Conservation (phyloP, 2,113 vertebrate species). For the Physeter macrocephalus region DNA sequence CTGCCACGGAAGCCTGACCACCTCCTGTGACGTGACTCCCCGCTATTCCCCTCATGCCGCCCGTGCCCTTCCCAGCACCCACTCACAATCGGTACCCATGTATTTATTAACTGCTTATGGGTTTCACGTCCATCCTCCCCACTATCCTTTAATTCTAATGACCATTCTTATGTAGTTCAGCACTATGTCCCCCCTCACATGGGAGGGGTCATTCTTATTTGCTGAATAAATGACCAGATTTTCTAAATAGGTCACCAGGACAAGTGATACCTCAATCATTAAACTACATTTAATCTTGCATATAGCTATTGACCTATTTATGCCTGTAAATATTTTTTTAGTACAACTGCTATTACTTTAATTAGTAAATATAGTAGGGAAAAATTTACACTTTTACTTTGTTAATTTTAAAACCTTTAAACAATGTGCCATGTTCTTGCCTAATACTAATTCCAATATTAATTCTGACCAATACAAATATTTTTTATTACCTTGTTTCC, state of each 20-base stretch:
- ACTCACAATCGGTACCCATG: no score
- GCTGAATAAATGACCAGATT: not conserved
- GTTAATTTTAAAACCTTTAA: constrained; percentile 4
- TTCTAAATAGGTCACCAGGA: not conserved
- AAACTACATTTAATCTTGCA: not conserved
- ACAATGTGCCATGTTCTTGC: not conserved
- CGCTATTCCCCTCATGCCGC: rapidly evolving
- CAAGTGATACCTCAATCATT: not conserved
- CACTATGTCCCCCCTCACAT: not conserved
- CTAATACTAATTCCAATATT: not conserved
- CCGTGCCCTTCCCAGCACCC: rapidly evolving
- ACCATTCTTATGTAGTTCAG: not conserved
- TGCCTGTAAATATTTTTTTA: not conserved
- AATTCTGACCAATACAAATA: not conserved
- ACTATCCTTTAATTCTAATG: rapidly evolving
- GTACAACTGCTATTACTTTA: not conserved
- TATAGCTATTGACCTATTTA: not conserved
- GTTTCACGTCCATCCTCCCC: no score
- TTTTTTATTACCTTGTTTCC: not conserved
- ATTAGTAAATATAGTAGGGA: not conserved
- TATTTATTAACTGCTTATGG: rapidly evolving
- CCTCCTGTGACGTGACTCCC: rapidly evolving
- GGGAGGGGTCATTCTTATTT: not conserved
- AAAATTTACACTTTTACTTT: not conserved
- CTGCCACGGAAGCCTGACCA: not conserved